A percentile compares a stretch with the other conserved stretches of the same genome.
phyloP scores from a whole-genome alignment of 2,113 vertebrate genomes.

The Eulemur rufifrons region DNA sequence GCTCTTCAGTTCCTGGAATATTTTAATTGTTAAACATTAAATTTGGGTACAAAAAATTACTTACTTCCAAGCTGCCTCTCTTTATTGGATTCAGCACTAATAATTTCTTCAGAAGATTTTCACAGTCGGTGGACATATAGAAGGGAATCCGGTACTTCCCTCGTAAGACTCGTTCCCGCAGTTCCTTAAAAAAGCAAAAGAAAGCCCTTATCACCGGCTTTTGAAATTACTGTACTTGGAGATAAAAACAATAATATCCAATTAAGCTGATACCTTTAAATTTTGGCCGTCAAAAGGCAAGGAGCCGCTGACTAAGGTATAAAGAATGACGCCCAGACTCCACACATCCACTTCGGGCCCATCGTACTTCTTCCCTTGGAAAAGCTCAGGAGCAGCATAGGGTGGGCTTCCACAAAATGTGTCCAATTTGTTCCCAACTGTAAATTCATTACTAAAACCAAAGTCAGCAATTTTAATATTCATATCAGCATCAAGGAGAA shows the following conservation, averaged over 20 bases:
- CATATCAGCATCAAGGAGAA: slow-evolving; percentile 97
- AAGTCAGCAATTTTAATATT: slow-evolving; percentile 99
- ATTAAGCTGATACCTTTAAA: slow-evolving; percentile 89
- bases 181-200: slow-evolving; percentile 86
- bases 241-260: not conserved
- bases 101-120: slow-evolving; percentile 97
- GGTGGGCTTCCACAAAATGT: slow-evolving; percentile 98
- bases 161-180: slow-evolving; percentile 94
- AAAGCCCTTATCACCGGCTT: not conserved
- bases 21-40: not conserved
- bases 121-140: slow-evolving; percentile 99
- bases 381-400: slow-evolving; percentile 96
- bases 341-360: slow-evolving; percentile 98
- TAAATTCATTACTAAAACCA: slow-evolving; percentile 99
- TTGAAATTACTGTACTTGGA: not conserved
- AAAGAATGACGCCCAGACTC: slow-evolving; percentile 98
- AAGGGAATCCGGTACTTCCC: slow-evolving; percentile 99
- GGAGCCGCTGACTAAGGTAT: slow-evolving; percentile 96
- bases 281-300: slow-evolving; percentile 98
- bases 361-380: slow-evolving; percentile 98
- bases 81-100: slow-evolving; percentile 97
- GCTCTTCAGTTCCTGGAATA: not conserved
- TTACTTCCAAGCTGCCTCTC: slow-evolving; percentile 97
- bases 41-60: not conserved
- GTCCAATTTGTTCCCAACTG: slow-evolving; percentile 96